These are phyloP conservation scores for Urocitellus parryii DNA, from an alignment of 2,113 vertebrate genomes.

Conservation along the genomic window DNA sequence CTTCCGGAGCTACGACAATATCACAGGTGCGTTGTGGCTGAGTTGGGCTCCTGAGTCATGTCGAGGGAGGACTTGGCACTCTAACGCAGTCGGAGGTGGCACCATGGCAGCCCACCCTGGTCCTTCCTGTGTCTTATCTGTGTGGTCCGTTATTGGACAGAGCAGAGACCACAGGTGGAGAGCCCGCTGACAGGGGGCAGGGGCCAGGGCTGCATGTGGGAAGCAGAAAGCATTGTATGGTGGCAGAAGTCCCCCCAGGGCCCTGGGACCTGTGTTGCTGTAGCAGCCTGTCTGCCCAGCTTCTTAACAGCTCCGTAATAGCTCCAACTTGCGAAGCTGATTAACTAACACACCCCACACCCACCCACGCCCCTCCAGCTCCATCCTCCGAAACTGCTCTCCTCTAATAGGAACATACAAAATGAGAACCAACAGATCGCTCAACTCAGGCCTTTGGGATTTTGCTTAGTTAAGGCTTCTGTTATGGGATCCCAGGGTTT, in stretches of 20 bases:
- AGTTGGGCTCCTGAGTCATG: neutral
- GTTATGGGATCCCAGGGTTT: neutral
- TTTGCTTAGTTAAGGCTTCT: neutral
- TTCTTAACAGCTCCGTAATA: neutral
- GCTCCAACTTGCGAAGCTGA: neutral
- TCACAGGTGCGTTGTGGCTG: constrained; percentile 91
- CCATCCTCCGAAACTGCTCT: neutral
- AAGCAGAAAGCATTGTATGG: neutral
- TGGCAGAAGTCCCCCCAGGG: neutral
- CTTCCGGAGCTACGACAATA: constrained; percentile 98
- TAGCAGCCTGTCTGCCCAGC: neutral
- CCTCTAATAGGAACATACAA: neutral
- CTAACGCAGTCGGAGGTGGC: neutral
- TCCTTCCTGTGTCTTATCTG: neutral
- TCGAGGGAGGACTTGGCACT: neutral
- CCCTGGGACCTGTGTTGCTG: neutral
- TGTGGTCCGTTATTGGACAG: neutral
- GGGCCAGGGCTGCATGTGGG: fast-evolving
- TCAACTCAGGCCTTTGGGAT: neutral
- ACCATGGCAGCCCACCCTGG: neutral
- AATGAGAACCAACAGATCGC: neutral
- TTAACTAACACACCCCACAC: neutral
- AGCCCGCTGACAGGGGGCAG: neutral
- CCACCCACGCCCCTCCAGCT: neutral
- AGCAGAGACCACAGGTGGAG: neutral